A percentile compares a stretch with the other conserved stretches of the same genome.
phyloP scores from a whole-genome alignment of 2,113 vertebrate species.

The Platysteira castanea region DNA sequence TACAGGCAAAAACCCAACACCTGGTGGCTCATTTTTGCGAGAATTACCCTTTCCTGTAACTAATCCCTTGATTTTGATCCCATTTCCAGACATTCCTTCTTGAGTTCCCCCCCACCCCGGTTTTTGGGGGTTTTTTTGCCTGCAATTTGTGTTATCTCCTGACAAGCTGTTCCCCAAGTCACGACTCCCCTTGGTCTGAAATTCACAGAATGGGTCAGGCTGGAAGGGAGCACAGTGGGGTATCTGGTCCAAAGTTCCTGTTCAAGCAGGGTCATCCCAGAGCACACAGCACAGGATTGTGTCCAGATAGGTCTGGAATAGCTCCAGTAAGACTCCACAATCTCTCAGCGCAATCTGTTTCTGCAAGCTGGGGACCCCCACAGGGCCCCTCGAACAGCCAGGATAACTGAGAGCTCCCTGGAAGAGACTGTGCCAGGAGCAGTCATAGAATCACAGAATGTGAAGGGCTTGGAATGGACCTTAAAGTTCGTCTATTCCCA shows the following conservation, averaged over 20 bases:
- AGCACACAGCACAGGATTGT: not conserved
- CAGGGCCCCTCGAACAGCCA: not conserved
- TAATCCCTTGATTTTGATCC: not conserved
- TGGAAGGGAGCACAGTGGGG: not conserved
- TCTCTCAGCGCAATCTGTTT: not conserved
- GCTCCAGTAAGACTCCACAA: not conserved
- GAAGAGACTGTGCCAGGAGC: no score
- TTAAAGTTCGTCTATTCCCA: not conserved
- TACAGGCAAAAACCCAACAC: not conserved
- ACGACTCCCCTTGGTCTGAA: no score
- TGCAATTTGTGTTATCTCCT: no score
- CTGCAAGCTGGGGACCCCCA: not conserved
- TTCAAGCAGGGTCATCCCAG: not conserved
- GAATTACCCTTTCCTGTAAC: not conserved
- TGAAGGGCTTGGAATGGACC: not conserved
- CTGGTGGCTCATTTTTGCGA: rapidly evolving
- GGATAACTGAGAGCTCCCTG: not conserved
- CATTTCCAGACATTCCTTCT: rapidly evolving
- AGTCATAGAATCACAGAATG: not conserved
- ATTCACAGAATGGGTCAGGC: not conserved
- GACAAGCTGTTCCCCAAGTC: not conserved
- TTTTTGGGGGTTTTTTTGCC: no score
- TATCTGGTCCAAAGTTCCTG: no score
- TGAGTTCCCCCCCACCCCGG: no score
- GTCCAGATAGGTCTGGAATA: not conserved